Evolutionary conservation across 2,888 invertebrate species (phyloP).

Genomic region (Drosophila mimetica): DNA sequence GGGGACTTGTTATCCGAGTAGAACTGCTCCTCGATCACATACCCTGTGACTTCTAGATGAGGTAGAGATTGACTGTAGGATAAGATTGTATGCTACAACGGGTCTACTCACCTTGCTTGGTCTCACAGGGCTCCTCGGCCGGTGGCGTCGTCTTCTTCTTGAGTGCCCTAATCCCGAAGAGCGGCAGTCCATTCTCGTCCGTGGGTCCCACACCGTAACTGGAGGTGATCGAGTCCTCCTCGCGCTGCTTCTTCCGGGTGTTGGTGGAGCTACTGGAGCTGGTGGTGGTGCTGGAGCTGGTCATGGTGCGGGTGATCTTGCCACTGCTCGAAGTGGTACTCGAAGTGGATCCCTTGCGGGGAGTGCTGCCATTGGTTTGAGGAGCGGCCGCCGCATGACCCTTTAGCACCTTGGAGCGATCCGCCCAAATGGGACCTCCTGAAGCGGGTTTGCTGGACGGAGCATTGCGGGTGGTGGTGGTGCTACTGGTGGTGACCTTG

Average conservation of each 20-base stretch:
- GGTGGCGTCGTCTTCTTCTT: slow-evolving; percentile 84
- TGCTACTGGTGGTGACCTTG: slow-evolving; percentile 80
- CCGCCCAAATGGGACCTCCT: slow-evolving; percentile 77
- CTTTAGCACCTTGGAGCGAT: slow-evolving; percentile 78
- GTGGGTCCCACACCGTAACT: slow-evolving; percentile 93
- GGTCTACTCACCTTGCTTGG: slow-evolving; percentile 87
- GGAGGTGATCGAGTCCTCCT: slow-evolving; percentile 89
- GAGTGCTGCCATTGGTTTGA: slow-evolving; percentile 34
- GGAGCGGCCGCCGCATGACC: slow-evolving; percentile 35
- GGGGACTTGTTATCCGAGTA: slow-evolving; percentile 89
- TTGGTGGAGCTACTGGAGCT: slow-evolving; percentile 74
- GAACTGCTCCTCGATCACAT: slow-evolving; percentile 88
- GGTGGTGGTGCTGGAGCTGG: slow-evolving; percentile 82
- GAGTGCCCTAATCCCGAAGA: slow-evolving; percentile 92
- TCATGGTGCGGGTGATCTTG: slow-evolving; percentile 54
- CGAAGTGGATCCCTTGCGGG: slow-evolving; percentile 57
- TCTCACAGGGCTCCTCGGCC: slow-evolving; percentile 85
- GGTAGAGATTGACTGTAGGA: background rate
- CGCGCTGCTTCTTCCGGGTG: slow-evolving; percentile 63
- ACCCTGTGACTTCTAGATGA: slow-evolving; percentile 88
- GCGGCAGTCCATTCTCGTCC: slow-evolving; percentile 91
- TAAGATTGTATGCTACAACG: background rate
- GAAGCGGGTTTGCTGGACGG: slow-evolving; percentile 40
- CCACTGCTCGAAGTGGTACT: slow-evolving; percentile 50
- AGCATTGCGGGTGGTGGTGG: slow-evolving; percentile 62